Evolutionary conservation across 1,140 invertebrate species (phyloP).

Genomic region (Camponotus vicinus): DNA sequence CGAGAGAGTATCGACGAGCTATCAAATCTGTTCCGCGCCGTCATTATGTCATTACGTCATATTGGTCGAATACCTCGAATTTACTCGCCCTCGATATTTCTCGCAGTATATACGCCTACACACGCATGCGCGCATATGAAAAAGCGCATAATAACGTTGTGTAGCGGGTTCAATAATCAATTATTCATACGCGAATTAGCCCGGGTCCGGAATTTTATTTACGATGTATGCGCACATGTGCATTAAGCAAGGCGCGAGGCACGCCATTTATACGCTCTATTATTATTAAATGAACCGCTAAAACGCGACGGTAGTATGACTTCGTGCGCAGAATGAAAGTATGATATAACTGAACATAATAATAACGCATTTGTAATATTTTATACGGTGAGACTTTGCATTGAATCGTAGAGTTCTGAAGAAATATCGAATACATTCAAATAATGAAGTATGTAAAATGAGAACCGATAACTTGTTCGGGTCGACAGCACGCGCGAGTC

Average conservation of each 20-base stretch:
- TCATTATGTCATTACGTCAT: neutral
- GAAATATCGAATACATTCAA: neutral
- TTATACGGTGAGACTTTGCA: neutral
- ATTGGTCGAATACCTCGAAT: neutral
- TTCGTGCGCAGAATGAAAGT: neutral
- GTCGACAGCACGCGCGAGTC: slow-evolving; percentile 28
- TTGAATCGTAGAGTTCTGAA: neutral
- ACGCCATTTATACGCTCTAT: neutral
- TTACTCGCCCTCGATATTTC: slow-evolving; percentile 30
- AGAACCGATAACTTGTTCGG: slow-evolving; percentile 20
- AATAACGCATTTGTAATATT: neutral
- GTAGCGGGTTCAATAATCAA: slow-evolving; percentile 23
- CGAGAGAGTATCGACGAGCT: neutral
- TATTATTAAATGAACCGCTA: neutral
- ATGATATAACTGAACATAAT: slow-evolving; percentile 10
- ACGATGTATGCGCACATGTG: neutral
- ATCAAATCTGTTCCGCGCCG: slow-evolving; percentile 29
- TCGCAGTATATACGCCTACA: neutral
- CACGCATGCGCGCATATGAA: neutral
- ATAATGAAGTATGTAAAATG: neutral
- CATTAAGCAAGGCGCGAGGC: neutral
- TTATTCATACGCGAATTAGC: slow-evolving; percentile 27
- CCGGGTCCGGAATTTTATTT: neutral
- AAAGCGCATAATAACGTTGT: neutral
- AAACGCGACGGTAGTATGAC: neutral